Evolutionary conservation across 2,888 invertebrate genomes (phyloP), one percentile per base, ranked within the genome.

Genomic region (Holacanthella duospinosa): DNA sequence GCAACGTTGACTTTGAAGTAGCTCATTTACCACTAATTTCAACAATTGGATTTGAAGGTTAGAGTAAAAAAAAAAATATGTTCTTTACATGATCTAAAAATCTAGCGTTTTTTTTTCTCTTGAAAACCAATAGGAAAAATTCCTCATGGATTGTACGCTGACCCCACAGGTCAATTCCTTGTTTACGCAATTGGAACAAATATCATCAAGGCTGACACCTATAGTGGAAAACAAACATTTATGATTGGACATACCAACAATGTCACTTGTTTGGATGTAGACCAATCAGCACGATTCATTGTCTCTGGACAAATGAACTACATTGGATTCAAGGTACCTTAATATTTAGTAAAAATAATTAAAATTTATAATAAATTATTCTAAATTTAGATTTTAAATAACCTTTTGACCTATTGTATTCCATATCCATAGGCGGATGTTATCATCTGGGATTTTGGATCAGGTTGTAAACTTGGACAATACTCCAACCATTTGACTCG

Each of bases 261-360:
- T 29, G 85, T 92, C 57, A 86, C 89, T 0, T 83, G 88, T 1
- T 79, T 92, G 26, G 86, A 87, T 57, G 77, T 91, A 16, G 93
- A 94, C 12, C 76, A 75, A 59, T 74, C 83, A 71, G 90, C 94
- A 27, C 85, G 84, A 26, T 89, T 83, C 74, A 80, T 95, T 44
- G 94, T 90, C 3, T 92, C 93, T 0, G 94, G 94, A 0, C 93
- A 94, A 78, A 84, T 87, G 44, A 93, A 89, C 75, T 88, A 92
- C 75, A 88, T 91, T 77, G 94, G 94, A 2, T 93, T 93, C 76
- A 89, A 88, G 77, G 86, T 86, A 75, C 66, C 4, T n/a, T 12
- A 27, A 55, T 24, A n/a, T 43, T 29, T 36, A 6, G 36, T n/a
- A 3, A 58, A 58, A 19, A 25, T 25, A 48, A 6, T 27, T 44